phyloP scores from a whole-genome alignment of 2,888 invertebrate species.

The Prosapia bicincta region DNA sequence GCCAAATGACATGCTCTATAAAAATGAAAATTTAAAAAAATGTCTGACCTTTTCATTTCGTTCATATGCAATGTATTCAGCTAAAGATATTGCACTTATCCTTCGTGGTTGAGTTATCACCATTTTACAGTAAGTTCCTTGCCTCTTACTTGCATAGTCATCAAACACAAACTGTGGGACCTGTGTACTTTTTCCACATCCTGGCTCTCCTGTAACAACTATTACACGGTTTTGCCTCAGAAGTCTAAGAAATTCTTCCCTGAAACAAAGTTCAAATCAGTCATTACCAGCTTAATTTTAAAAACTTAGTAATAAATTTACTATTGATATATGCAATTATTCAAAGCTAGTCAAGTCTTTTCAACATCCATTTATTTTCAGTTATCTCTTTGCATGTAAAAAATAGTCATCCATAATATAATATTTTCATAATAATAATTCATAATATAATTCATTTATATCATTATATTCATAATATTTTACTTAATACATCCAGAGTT shows the following conservation, averaged over 20 bases:
- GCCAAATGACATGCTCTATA: not conserved
- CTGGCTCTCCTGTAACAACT: conserved; percentile 66
- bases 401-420: too few relatives aligned
- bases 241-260: conserved; percentile 52
- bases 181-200: conserved; percentile 71
- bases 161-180: conserved; percentile 62
- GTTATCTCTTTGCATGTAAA: too few relatives aligned
- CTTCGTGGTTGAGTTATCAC: conserved; percentile 65
- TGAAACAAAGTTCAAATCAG: too few relatives aligned
- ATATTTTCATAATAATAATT: too few relatives aligned
- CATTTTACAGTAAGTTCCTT: conserved; percentile 52
- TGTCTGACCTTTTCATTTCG: conserved; percentile 53
- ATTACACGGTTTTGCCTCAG: conserved; percentile 53
- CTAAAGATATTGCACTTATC: conserved; percentile 65
- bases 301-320: too few relatives aligned
- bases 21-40: conserved; percentile 4
- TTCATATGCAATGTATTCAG: conserved; percentile 61
- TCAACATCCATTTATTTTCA: too few relatives aligned
- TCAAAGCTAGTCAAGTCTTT: too few relatives aligned
- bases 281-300: too few relatives aligned
- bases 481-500: too few relatives aligned
- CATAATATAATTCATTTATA: too few relatives aligned
- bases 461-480: too few relatives aligned
- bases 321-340: too few relatives aligned
- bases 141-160: conserved; percentile 46